Percentiles rank a stretch among this genome's conserved stretches.
Evolutionary conservation across 1,140 invertebrate species (phyloP).

Genomic region (Sipha flava): DNA sequence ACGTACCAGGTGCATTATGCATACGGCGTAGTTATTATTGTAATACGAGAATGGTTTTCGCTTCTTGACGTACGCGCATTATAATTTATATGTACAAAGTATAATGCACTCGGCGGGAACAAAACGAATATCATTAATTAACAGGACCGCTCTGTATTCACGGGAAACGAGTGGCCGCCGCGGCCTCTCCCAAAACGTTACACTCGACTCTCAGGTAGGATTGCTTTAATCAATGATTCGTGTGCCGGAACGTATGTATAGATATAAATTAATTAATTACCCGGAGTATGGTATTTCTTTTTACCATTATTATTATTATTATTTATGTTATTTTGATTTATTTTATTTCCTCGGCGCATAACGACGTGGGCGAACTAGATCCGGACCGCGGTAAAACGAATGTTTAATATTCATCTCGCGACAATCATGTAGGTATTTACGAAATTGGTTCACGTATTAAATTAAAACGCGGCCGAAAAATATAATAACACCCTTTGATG

Average conservation of each 20-base stretch:
- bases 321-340: too few relatives aligned
- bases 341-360: neutral
- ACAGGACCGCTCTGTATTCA: neutral
- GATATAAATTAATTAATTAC: constrained; percentile 15
- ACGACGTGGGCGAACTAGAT: constrained; percentile 20
- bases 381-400: neutral
- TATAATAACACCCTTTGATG: constrained; percentile 9
- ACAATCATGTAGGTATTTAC: constrained; percentile 10
- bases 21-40: too few relatives aligned
- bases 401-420: constrained; percentile 17
- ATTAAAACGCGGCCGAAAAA: constrained; percentile 12
- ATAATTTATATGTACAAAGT: too few relatives aligned
- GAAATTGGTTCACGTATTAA: constrained; percentile 27
- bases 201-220: neutral
- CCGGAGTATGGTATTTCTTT: neutral
- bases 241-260: neutral
- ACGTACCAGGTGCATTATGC: too few relatives aligned
- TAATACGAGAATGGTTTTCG: too few relatives aligned
- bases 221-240: neutral
- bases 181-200: neutral
- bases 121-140: too few relatives aligned
- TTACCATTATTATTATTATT: too few relatives aligned
- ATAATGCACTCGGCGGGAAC: too few relatives aligned
- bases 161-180: neutral
- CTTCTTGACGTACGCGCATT: too few relatives aligned